phyloP scores from a whole-genome alignment of 2,888 invertebrate species.

The Drosophila trichaetosa region DNA sequence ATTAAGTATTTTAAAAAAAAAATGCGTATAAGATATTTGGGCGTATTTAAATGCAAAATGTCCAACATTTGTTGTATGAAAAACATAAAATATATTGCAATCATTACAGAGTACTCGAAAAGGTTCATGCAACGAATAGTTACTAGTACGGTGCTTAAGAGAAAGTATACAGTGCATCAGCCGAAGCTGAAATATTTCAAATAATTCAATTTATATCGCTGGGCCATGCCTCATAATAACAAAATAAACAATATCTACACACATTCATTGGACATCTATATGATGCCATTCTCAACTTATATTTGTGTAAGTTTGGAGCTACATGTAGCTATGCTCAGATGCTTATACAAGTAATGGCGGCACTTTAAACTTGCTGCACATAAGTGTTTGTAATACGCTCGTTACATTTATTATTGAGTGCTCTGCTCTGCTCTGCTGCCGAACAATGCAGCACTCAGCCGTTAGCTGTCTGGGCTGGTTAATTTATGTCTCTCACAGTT shows the following conservation, averaged over 20 bases:
- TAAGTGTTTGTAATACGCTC: slow-evolving; percentile 78
- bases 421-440: slow-evolving; percentile 31
- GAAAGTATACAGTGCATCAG: neutral
- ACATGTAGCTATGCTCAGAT: slow-evolving; percentile 37
- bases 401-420: slow-evolving; percentile 78
- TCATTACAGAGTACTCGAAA: too few relatives aligned
- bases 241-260: neutral
- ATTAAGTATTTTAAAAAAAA: neutral
- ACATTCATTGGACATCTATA: neutral
- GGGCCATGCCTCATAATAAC: neutral
- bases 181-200: neutral
- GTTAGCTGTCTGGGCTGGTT: slow-evolving; percentile 39
- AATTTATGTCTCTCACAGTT: slow-evolving; percentile 33
- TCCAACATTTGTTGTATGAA: neutral
- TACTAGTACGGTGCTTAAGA: neutral
- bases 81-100: neutral
- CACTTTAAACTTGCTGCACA: slow-evolving; percentile 72
- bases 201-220: neutral
- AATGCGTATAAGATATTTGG: neutral
- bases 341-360: slow-evolving; percentile 31
- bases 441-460: slow-evolving; percentile 52
- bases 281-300: neutral
- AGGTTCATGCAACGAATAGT: too few relatives aligned
- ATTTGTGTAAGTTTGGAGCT: neutral
- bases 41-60: neutral